Base-by-base conservation (phyloP, 2,888 invertebrate species). In the Noctua janthe region DNA sequence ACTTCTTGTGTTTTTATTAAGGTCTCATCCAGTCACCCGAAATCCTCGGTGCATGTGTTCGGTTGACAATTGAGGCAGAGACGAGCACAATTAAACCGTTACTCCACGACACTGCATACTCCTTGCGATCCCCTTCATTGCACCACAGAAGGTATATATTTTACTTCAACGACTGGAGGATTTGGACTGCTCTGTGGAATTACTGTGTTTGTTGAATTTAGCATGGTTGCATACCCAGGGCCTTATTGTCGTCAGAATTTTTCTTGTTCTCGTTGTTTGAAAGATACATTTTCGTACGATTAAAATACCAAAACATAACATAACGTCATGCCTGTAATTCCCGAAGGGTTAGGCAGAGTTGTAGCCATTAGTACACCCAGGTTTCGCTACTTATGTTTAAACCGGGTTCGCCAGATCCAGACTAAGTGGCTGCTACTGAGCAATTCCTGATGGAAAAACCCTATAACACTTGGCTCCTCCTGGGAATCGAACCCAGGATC, bases 1-100 rank as follows among this genome's bases (percentile, higher is more conserved):
- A 13, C 6, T 62, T 17, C 17, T 64, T 35, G 20, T 4, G 15
- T 72, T 72, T 43, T 20, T 5, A 11, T 11, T 29, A 73, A 17
- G 4, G 23, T 17, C 78, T 51, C 43, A 73, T 88, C 89, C 15
- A 88, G 87, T 47, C 0, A 0, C 0, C 0, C 0, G 10, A 5
- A 23, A 20, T 78, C 77, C 29, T 4, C 5, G 78, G 62, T 47
- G 69, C 23, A 43, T 64, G 71, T 72, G 56, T 74, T 78, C 76
- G 81, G 84, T 86, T 90, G 90, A 90, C 91, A 90, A 92, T 93
- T 91, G 91, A 92, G 92, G 91, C 90, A 90, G 87, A 90, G 92
- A 93, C 91, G 92, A 92, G 91, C 88, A 91, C 94, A 94, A 94
- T 94, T 94, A 94, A 92, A 92, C 89, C 88, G 91, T 91, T 90